Conservation (phyloP, 2,113 vertebrate species). For the Odocoileus hemionus region DNA sequence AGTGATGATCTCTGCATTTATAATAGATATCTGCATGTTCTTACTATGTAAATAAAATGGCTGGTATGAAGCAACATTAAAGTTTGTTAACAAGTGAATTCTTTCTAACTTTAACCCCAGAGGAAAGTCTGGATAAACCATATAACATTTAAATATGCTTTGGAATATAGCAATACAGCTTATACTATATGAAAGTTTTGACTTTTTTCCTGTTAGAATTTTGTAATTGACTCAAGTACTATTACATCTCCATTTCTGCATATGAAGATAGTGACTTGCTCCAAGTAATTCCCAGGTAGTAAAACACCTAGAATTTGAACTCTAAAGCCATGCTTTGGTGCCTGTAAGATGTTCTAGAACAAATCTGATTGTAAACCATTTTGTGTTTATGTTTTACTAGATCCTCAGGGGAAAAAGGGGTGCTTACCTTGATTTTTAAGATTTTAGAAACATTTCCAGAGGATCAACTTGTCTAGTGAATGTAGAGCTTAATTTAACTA, state of each 20-base stretch:
- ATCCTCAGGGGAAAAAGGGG: not conserved
- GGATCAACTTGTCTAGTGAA: not conserved
- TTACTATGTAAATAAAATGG: constrained; percentile 76
- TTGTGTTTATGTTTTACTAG: not conserved
- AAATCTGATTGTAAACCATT: not conserved
- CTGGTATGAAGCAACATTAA: constrained; percentile 20
- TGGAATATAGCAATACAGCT: not conserved
- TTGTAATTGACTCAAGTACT: not conserved
- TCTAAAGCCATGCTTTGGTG: not conserved
- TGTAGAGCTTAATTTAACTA: not conserved
- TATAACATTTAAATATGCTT: not conserved
- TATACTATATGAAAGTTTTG: not conserved
- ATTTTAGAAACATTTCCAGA: not conserved
- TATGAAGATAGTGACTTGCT: not conserved
- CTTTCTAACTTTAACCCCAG: constrained; percentile 1
- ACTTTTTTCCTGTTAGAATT: not conserved
- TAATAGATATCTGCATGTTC: constrained; percentile 26
- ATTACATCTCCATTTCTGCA: not conserved
- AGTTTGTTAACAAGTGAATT: constrained; percentile 57
- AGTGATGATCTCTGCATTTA: constrained; percentile 35
- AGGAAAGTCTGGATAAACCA: not conserved
- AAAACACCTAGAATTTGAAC: not conserved
- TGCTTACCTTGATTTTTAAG: not conserved
- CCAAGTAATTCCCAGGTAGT: not conserved
- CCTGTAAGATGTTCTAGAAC: not conserved